These are phyloP conservation scores for Byasa hedistus DNA, from an alignment of 2,888 invertebrate genomes.

Conservation along the genomic window DNA sequence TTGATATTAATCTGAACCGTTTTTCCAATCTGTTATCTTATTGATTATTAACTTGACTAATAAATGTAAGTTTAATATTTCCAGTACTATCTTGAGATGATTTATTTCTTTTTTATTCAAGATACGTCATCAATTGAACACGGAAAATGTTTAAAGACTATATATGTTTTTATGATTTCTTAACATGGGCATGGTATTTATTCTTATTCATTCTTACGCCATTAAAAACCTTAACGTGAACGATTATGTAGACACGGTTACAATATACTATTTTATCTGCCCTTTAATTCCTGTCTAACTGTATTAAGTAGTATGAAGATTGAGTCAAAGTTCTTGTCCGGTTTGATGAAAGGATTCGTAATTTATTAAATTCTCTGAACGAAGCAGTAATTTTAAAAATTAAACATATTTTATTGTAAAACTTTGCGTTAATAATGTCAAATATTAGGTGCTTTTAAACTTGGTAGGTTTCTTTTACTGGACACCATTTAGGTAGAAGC, in stretches of 20 bases:
- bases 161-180: conserved; percentile 1
- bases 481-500: too few relatives aligned
- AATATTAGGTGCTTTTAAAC: too few relatives aligned
- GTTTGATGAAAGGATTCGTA: background rate
- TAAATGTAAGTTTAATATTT: background rate
- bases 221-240: conserved; percentile 5
- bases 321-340: background rate
- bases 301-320: background rate
- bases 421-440: too few relatives aligned
- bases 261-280: background rate
- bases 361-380: background rate
- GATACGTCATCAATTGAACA: conserved; percentile 11
- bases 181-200: conserved; percentile 9
- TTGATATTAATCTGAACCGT: background rate
- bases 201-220: conserved; percentile 5
- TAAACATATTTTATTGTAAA: too few relatives aligned
- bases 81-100: background rate
- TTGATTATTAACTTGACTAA: background rate
- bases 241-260: background rate
- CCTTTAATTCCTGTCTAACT: background rate
- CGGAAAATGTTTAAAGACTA: conserved; percentile 10
- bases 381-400: too few relatives aligned
- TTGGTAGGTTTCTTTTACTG: too few relatives aligned
- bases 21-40: too few relatives aligned
- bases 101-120: conserved; percentile 4